Evolutionary conservation across 2,113 vertebrate genomes (phyloP).

Genomic region (Trematomus loennbergii): DNA sequence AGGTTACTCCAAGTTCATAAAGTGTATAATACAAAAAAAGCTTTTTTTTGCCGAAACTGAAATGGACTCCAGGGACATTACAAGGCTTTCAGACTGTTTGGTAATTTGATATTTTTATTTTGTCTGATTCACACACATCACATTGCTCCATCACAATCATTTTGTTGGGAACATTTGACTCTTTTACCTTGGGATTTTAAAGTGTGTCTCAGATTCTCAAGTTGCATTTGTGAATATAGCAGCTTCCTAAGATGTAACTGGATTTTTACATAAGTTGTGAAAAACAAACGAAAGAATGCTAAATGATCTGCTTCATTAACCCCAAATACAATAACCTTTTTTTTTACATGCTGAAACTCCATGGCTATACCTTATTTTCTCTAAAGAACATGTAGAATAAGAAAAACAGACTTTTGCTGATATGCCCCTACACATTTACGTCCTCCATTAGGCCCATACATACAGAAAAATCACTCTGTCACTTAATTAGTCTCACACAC

Average conservation of each 20-base stretch:
- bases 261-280: background rate
- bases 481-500: too few relatives aligned
- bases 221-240: background rate
- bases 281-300: background rate
- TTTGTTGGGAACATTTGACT: background rate
- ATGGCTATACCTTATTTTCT: too few relatives aligned
- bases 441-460: too few relatives aligned
- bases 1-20: too few relatives aligned
- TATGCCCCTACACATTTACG: too few relatives aligned
- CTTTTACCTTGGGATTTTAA: background rate
- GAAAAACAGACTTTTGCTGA: too few relatives aligned
- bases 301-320: background rate
- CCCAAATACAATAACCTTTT: too few relatives aligned
- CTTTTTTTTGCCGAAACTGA: background rate
- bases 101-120: background rate
- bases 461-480: too few relatives aligned
- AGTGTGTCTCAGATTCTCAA: background rate
- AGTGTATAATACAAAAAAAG: background rate
- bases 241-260: background rate
- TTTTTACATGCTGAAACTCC: too few relatives aligned
- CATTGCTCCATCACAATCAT: background rate
- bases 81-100: background rate
- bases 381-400: too few relatives aligned
- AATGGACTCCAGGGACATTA: background rate
- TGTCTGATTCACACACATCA: background rate